These are phyloP conservation scores for Boulengeromyrus knoepffleri DNA, from an alignment of 2,113 vertebrate species.

Conservation along the genomic window DNA sequence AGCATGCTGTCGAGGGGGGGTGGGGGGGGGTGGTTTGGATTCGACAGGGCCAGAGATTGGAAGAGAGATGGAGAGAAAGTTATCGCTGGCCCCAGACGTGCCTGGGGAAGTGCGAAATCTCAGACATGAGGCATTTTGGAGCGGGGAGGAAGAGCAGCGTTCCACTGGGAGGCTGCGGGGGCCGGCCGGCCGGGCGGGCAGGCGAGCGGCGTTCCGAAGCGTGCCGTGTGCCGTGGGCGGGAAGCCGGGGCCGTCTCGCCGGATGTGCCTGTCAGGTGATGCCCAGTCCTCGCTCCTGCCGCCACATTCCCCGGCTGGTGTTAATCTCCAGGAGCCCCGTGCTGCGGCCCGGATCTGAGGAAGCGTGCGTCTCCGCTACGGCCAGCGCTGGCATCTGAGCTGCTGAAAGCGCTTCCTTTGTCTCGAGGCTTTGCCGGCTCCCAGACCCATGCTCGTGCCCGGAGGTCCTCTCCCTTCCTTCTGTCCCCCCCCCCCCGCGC, in stretches of 20 bases:
- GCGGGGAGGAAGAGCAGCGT: neutral
- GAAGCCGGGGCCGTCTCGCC: neutral
- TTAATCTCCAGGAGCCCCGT: neutral
- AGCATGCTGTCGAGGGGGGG: neutral
- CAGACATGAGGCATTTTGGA: neutral
- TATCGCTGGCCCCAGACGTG: neutral
- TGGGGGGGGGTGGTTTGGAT: neutral
- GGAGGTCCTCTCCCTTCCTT: neutral
- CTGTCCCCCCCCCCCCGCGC: neutral
- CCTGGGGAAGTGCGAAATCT: neutral
- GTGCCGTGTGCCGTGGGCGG: neutral
- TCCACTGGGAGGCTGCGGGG: neutral
- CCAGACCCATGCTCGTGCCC: neutral
- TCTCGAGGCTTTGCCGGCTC: neutral
- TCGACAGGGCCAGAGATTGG: neutral
- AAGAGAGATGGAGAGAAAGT: neutral
- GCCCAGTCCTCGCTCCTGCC: neutral
- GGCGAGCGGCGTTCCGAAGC: neutral
- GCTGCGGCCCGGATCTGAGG: neutral
- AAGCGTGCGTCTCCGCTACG: rapidly evolving
- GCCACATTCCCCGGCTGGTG: neutral
- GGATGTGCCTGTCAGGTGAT: neutral
- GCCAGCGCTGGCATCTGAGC: neutral
- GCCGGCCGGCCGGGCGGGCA: neutral
- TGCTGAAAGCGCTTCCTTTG: neutral